phyloP scores from a whole-genome alignment of 92 coral and sea anemone genomes.

The Epizoanthus fatuus region DNA sequence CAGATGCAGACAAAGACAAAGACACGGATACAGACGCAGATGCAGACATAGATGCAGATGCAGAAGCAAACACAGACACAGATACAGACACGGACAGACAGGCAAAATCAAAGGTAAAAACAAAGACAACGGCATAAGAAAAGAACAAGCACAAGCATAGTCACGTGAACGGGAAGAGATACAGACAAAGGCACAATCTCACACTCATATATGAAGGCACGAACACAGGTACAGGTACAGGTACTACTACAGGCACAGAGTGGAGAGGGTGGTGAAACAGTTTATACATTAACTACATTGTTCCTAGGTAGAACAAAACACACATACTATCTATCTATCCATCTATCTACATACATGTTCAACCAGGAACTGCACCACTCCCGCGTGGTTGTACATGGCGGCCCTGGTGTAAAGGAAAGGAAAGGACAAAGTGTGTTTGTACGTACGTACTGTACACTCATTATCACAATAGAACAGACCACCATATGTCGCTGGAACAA shows the following conservation, averaged over 20 bases:
- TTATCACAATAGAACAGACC: too few relatives aligned
- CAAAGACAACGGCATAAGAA: background rate
- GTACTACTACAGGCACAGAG: background rate
- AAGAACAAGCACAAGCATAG: background rate
- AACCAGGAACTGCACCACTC: conserved; percentile 81
- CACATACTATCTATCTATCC: background rate
- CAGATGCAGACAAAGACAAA: too few relatives aligned
- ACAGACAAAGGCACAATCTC: background rate
- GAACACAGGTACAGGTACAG: background rate
- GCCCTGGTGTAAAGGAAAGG: conserved; percentile 55
- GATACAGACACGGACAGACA: background rate
- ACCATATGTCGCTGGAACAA: too few relatives aligned
- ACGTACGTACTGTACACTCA: too few relatives aligned
- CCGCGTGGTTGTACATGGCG: conserved; percentile 85
- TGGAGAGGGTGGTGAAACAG: too few relatives aligned
- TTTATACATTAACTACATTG: too few relatives aligned
- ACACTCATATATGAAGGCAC: too few relatives aligned
- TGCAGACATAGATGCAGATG: too few relatives aligned
- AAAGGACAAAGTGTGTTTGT: too few relatives aligned
- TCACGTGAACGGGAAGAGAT: background rate
- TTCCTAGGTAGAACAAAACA: background rate
- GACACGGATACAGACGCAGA: too few relatives aligned
- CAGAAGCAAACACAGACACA: background rate
- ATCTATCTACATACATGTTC: conserved; percentile 72
- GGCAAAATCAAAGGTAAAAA: background rate